Conservation (phyloP, 1,140 invertebrate genomes). For the Meloidogyne chitwoodi region DNA sequence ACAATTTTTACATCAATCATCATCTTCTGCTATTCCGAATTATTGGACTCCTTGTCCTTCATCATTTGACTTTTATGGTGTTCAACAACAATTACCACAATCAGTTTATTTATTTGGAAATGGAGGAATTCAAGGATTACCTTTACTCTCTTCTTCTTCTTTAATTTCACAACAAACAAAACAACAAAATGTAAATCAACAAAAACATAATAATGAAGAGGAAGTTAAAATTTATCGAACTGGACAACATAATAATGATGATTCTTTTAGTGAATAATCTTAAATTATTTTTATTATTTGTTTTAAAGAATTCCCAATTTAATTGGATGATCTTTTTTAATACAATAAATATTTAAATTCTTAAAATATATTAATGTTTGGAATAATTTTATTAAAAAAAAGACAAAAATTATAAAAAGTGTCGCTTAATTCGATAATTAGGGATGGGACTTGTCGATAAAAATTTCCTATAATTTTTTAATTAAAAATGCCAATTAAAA, state of each 20-base stretch:
- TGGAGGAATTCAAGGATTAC: not conserved
- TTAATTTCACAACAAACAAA: not conserved
- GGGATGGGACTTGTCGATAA: too few relatives aligned
- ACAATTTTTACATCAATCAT: not conserved
- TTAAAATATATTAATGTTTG: too few relatives aligned
- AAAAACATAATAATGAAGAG: not conserved
- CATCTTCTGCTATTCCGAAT: not conserved
- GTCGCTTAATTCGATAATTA: too few relatives aligned
- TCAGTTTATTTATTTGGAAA: not conserved
- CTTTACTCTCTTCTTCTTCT: not conserved
- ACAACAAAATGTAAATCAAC: not conserved
- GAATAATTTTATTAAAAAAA: too few relatives aligned
- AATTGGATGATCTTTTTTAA: too few relatives aligned
- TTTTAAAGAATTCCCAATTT: too few relatives aligned
- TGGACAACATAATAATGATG: slow-evolving; percentile 11
- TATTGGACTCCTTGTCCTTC: not conserved
- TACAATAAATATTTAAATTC: too few relatives aligned
- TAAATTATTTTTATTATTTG: not conserved
- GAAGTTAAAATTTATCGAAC: slow-evolving; percentile 4
- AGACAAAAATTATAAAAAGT: too few relatives aligned
- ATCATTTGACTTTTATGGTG: not conserved
- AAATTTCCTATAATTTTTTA: too few relatives aligned
- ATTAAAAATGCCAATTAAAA: not conserved
- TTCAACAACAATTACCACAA: not conserved
- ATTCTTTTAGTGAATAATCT: slow-evolving; percentile 14